These are phyloP conservation scores for Calcarius lapponicus DNA, from an alignment of 2,797 vertebrate species.

Conservation along the genomic window DNA sequence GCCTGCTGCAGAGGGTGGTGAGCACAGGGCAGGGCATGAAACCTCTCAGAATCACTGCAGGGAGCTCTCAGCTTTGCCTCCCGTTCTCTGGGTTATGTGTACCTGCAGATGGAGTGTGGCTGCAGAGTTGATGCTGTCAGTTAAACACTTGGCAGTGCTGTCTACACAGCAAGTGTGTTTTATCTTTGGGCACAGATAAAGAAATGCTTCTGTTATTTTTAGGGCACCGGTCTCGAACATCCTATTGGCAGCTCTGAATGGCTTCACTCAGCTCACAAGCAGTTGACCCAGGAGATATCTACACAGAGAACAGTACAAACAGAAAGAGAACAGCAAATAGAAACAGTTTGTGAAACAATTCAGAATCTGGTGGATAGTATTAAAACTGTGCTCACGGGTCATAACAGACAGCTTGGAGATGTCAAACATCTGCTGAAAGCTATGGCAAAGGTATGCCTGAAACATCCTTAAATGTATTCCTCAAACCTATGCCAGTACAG, in stretches of 20 bases:
- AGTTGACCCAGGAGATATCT: slow-evolving; percentile 89
- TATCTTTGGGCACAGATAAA: neutral
- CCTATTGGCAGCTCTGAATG: slow-evolving; percentile 93
- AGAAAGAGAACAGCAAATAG: slow-evolving; percentile 93
- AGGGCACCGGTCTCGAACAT: slow-evolving; percentile 88
- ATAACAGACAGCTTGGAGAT: slow-evolving; percentile 95
- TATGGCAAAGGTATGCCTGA: slow-evolving; percentile 92
- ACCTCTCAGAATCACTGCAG: fast-evolving
- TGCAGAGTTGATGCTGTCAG: neutral
- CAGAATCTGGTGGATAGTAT: slow-evolving; percentile 95
- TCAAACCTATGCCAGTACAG: neutral
- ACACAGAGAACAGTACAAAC: slow-evolving; percentile 85
- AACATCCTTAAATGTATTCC: neutral
- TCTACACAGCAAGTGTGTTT: neutral
- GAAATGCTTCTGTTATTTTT: slow-evolving; percentile 37
- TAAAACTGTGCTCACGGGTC: slow-evolving; percentile 91
- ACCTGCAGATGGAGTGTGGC: neutral
- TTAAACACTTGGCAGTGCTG: neutral
- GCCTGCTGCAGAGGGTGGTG: slow-evolving; percentile 93
- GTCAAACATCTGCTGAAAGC: slow-evolving; percentile 96
- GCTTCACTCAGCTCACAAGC: slow-evolving; percentile 91
- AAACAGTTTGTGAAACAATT: slow-evolving; percentile 88
- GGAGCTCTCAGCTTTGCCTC: neutral
- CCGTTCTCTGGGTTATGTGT: neutral
- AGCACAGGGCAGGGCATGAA: slow-evolving; percentile 23